Base-by-base conservation (phyloP, 23 tunicate species). In the Styela plicata region DNA sequence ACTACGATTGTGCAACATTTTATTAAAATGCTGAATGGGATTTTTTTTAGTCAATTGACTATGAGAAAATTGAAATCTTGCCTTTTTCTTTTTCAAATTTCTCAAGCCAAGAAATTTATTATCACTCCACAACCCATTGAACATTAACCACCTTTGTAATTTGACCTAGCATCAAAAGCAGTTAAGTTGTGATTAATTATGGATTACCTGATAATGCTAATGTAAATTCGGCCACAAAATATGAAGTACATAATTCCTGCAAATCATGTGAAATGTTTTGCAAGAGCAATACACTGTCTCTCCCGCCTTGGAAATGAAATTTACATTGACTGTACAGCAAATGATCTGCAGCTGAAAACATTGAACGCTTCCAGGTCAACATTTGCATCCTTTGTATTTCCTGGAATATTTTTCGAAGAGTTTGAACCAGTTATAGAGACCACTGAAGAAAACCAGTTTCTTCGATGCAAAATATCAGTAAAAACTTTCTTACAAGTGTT, bases 401-500 rank as follows among this genome's bases (percentile, higher is more conserved):
- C 69, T 69, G 66, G 80, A 23, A 31, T 92, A n/a, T 69, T 82
- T 74, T 93, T 93, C 74, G 82, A 86, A 75, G 69, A 23, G 29
- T 83, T 37, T 30, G 28, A 62, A 2, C 70, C 83, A 5, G 34
- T 61, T 19, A 79, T 74, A 0, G 69, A 13, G 25, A 79, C 37
- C 20, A 89, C 81, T 16, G 84, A 78, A 3, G 78, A 82, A 70
- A 64, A 70, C 26, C 83, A 83, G 24, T 44, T 5, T 33, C 80
- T 90, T 31, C 74, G 70, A 34, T 93, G 93, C 67, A 93, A 85
- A 85, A 83, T 93, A 33, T 88, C 93, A 21, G 83, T 88, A 0
- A 93, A 93, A 70, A 93, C 89, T 19, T 36, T 93, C 29, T 79
- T 93, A 23, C 98, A 93, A 88, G 98, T 93, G 70, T 93, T 93